Conservation (phyloP, 2,797 vertebrate species). For the Pseudotriccus pelzelni region DNA sequence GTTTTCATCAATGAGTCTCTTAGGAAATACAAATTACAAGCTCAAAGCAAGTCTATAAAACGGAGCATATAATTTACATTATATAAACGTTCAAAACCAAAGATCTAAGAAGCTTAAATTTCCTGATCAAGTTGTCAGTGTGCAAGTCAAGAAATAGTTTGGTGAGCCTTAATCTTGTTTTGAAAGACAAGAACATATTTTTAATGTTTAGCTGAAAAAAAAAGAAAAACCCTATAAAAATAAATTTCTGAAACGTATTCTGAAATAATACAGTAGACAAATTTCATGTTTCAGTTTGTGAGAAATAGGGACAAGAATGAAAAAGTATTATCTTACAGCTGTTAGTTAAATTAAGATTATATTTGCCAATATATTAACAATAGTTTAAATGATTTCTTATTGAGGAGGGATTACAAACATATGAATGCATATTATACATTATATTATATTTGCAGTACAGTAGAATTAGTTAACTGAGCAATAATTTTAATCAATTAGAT, state of each 20-base stretch:
- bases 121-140: not conserved
- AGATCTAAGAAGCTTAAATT: not conserved
- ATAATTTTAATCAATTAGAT: not conserved
- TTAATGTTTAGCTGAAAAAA: not conserved
- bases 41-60: not conserved
- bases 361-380: not conserved
- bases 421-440: not conserved
- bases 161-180: not conserved
- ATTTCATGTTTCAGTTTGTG: not conserved
- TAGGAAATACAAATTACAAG: not conserved
- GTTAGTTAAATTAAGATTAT: not conserved
- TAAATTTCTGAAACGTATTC: not conserved
- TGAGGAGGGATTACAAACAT: not conserved
- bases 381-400: not conserved
- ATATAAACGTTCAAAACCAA: not conserved
- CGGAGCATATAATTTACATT: not conserved
- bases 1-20: accelerated
- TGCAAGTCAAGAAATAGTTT: not conserved
- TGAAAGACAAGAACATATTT: not conserved
- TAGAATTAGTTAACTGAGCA: not conserved
- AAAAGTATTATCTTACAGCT: not conserved
- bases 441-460: not conserved
- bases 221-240: not conserved
- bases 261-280: not conserved
- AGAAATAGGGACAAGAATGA: not conserved